These are phyloP conservation scores for Thaumatotibia leucotreta DNA, from an alignment of 1,140 invertebrate genomes.

Conservation along the genomic window DNA sequence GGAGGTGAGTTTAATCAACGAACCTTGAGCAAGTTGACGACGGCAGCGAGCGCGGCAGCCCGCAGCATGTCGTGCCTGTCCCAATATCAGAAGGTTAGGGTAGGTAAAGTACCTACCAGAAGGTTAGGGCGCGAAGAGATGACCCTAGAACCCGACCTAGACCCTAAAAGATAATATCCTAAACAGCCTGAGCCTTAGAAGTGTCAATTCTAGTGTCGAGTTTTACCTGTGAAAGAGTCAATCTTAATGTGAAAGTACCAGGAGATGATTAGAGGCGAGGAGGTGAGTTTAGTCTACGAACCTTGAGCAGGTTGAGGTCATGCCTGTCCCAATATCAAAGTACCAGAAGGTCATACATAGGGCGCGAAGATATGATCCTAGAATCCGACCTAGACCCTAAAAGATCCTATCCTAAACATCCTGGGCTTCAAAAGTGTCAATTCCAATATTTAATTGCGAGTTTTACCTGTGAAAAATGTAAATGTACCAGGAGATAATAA, in stretches of 20 bases:
- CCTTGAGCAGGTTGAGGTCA: constrained; percentile 89
- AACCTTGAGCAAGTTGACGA: constrained; percentile 80
- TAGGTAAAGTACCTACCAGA: too few relatives aligned
- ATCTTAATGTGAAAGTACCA: too few relatives aligned
- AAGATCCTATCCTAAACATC: too few relatives aligned
- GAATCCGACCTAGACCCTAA: too few relatives aligned
- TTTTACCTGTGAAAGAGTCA: constrained; percentile 78
- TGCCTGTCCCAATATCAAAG: constrained; percentile 93
- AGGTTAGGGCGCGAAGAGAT: too few relatives aligned
- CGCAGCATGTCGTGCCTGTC: constrained; percentile 92
- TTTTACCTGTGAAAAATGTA: too few relatives aligned
- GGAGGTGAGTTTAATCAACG: too few relatives aligned
- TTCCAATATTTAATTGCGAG: constrained; percentile 85
- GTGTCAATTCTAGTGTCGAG: constrained; percentile 90
- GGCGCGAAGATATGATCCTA: constrained; percentile 91
- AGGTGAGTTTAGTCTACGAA: too few relatives aligned
- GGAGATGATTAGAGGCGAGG: too few relatives aligned
- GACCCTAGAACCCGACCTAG: too few relatives aligned
- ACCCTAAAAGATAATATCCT: constrained; percentile 92
- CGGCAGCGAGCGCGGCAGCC: constrained; percentile 90
- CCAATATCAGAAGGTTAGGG: too few relatives aligned
- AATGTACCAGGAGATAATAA: constrained; percentile 58
- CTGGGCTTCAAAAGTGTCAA: constrained; percentile 85
- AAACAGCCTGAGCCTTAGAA: constrained; percentile 89
- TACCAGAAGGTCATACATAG: constrained; percentile 91